Percentiles rank a stretch among this genome's conserved stretches.
phyloP scores from a whole-genome alignment of 2,888 invertebrate genomes.

The Serrognathus titanus region DNA sequence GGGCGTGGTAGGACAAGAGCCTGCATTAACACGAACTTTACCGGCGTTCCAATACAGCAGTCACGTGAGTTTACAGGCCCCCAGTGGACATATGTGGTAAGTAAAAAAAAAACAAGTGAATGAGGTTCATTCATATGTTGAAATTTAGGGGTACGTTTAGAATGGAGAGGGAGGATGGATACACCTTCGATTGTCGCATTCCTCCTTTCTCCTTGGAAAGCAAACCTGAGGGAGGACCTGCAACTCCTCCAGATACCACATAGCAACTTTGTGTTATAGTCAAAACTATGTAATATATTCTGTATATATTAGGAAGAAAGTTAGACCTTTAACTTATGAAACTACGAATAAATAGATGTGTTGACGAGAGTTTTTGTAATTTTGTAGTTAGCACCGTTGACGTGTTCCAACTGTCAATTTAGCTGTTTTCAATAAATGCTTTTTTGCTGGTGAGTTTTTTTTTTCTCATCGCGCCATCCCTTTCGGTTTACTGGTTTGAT shows the following conservation, averaged over 20 bases:
- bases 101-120: constrained; percentile 23
- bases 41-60: constrained; percentile 98
- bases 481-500: no score
- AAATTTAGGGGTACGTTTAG: constrained; percentile 85
- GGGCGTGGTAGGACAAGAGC: constrained; percentile 98
- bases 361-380: no score
- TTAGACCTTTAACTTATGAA: no score
- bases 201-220: constrained; percentile 97
- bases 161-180: constrained; percentile 96
- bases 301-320: not conserved
- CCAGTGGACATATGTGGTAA: constrained; percentile 97
- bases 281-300: not conserved
- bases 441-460: no score
- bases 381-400: no score
- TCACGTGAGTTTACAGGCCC: constrained; percentile 94
- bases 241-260: constrained; percentile 41
- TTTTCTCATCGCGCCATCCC: no score
- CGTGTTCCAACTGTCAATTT: no score
- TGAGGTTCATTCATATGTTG: not conserved
- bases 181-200: constrained; percentile 94
- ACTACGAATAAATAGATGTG: no score
- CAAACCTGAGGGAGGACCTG: constrained; percentile 69
- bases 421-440: no score
- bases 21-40: constrained; percentile 77
- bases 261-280: constrained; percentile 12